Evolutionary conservation across 2,797 vertebrate genomes (phyloP).

Genomic region (Atherinosoma microstoma): DNA sequence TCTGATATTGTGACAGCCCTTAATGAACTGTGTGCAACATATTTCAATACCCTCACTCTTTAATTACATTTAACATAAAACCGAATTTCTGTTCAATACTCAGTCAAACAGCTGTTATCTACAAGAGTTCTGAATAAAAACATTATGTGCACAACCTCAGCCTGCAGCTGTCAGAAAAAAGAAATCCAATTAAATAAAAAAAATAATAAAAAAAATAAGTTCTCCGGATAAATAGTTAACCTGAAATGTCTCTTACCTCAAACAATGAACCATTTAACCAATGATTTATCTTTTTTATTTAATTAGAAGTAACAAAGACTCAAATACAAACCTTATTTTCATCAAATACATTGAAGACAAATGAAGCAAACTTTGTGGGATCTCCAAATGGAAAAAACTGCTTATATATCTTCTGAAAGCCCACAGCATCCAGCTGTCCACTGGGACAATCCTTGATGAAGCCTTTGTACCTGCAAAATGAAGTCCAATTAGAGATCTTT

Average conservation of each 20-base stretch:
- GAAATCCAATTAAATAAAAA: background rate
- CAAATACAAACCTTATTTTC: slow-evolving; percentile 92
- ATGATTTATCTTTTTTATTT: background rate
- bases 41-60: background rate
- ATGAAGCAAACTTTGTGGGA: slow-evolving; percentile 98
- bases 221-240: slow-evolving; percentile 12
- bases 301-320: background rate
- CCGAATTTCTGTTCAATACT: background rate
- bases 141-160: background rate
- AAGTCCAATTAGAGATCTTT: slow-evolving; percentile 18
- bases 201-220: background rate
- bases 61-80: background rate
- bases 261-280: background rate
- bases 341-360: slow-evolving; percentile 99
- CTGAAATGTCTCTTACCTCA: background rate
- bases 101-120: slow-evolving; percentile 5
- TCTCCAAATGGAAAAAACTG: slow-evolving; percentile 99
- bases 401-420: slow-evolving; percentile 99
- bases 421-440: slow-evolving; percentile 94
- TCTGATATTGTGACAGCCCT: background rate
- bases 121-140: slow-evolving; percentile 2
- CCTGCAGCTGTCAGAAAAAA: background rate
- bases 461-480: slow-evolving; percentile 92
- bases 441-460: slow-evolving; percentile 99
- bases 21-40: background rate